Evolutionary conservation across 1,140 invertebrate genomes (phyloP), one percentile per base, ranked within the genome.

Genomic region (Scylla paramamosain): DNA sequence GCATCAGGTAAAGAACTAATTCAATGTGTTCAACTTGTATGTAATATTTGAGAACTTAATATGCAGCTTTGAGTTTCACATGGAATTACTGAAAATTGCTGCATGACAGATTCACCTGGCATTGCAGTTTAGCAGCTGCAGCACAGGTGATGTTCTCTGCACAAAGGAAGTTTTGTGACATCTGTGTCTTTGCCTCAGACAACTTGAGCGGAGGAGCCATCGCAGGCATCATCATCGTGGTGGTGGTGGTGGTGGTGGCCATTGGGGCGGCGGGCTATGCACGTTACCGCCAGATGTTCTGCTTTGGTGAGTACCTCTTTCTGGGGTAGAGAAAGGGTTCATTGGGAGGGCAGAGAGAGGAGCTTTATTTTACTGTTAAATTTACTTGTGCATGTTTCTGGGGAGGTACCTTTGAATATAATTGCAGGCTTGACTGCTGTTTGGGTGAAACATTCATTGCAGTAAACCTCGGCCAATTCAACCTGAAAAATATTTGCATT

Each of bases 261-360:
- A 25, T 95, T 16, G 87, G 12, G 48, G 95, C 95, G 20, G 95
- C 95, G 29, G 92, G 86, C 31, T 95, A 95, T 16, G 77, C 92
- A 48, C 92, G 95, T 25, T 95, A 95, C n/a, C 86, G 95, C 28
- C 95, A 95, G 95, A 95, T 95, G 95, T 95, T 93, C 92, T 95
- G 95, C 92, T 95, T 95, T 59, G 95, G 95, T 95, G 31, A 95
- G 95, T 95, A 93, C 82, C 31, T n/a, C 86, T 45, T 12, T n/a
- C 31, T 39, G 39, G 39, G 39, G 10, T 39, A 16, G 31, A 39
- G 31, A 20, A 39, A 29, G 10, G 0, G 16, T 12, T 4, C 14
- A 28, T 10, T 59, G n/a, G 67, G 20, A n/a, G 45, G 45, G 82
- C 31, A 45, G 25, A 28, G 39, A 25, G 92, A 28, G 28, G n/a